Conservation (phyloP, 2,888 invertebrate species). For the Malachius bipustulatus region DNA sequence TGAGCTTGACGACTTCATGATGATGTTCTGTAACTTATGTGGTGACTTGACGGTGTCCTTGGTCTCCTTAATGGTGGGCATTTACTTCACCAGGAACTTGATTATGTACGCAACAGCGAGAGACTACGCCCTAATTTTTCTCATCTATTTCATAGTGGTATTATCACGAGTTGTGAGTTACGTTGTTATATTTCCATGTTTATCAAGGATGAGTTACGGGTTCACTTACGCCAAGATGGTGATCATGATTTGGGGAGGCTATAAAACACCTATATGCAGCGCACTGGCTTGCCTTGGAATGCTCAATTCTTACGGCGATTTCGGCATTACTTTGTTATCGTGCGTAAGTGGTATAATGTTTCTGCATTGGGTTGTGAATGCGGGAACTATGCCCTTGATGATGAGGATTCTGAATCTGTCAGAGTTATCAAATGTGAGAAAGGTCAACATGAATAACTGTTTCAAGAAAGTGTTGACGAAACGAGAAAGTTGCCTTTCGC, state of each 20-base stretch:
- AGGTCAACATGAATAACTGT: slow-evolving; percentile 1
- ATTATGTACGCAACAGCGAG: background rate
- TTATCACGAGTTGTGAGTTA: background rate
- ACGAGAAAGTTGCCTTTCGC: background rate
- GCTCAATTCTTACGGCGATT: background rate
- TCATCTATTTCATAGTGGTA: background rate
- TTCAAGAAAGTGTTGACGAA: background rate
- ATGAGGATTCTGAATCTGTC: background rate
- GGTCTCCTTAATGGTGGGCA: background rate
- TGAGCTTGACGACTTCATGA: background rate
- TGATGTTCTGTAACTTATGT: background rate
- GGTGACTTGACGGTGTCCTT: background rate
- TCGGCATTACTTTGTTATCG: background rate
- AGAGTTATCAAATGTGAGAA: background rate
- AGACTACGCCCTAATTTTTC: background rate
- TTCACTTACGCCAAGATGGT: no score
- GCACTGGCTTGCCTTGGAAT: background rate
- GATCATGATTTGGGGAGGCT: no score
- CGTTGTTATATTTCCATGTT: background rate
- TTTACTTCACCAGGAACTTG: background rate
- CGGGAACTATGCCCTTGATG: background rate
- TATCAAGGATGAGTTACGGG: background rate
- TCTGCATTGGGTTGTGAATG: background rate
- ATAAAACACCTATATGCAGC: background rate
- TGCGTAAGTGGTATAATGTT: background rate